Evolutionary conservation across 2,888 invertebrate genomes (phyloP).

Genomic region (Troides helena): DNA sequence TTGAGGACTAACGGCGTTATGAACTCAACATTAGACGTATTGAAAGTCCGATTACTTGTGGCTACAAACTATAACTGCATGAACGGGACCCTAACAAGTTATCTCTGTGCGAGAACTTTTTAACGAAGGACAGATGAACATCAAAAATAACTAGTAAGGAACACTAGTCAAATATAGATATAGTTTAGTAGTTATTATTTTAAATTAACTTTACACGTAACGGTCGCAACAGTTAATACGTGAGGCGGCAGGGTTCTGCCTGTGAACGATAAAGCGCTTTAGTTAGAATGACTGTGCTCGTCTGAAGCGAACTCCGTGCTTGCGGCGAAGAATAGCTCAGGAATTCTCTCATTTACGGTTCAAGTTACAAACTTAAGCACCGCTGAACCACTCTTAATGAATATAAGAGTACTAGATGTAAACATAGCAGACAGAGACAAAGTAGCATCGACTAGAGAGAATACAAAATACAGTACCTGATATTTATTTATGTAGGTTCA

Average conservation of each 20-base stretch:
- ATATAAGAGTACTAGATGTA: not conserved
- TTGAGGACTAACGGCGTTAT: no score
- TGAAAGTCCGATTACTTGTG: no score
- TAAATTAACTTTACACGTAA: conserved; percentile 18
- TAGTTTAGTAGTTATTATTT: conserved; percentile 7
- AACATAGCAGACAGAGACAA: not conserved
- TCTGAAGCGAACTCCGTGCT: conserved; percentile 52
- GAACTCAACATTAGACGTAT: no score
- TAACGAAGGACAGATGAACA: no score
- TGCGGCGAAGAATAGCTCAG: conserved; percentile 49
- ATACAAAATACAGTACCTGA: no score
- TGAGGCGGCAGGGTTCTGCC: conserved; percentile 52
- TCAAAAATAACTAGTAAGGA: no score
- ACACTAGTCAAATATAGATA: not conserved
- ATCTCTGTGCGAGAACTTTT: no score
- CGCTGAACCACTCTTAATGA: conserved; percentile 23
- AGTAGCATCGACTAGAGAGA: no score
- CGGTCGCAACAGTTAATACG: conserved; percentile 46
- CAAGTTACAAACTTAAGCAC: conserved; percentile 36
- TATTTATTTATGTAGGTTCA: no score
- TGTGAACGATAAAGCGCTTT: conserved; percentile 72
- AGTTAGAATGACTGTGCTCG: conserved; percentile 59
- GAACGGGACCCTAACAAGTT: no score
- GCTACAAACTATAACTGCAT: no score
- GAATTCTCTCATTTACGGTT: conserved; percentile 36